Evolutionary conservation across 2,888 invertebrate genomes (phyloP).

Genomic region (Alviniconcha strummeri): DNA sequence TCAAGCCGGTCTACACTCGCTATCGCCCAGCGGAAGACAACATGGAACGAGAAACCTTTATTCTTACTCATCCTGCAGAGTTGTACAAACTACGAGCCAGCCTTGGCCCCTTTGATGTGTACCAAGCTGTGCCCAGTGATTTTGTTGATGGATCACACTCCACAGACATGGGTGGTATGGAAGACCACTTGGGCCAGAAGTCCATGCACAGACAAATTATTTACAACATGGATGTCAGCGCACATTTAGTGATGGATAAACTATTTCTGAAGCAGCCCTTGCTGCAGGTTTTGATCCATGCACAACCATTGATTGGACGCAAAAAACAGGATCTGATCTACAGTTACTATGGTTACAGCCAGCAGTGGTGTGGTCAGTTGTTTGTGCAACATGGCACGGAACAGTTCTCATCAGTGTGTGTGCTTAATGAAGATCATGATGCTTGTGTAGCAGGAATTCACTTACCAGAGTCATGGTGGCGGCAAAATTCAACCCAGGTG

Average conservation of each 20-base stretch:
- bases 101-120: slow-evolving; percentile 95
- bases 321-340: slow-evolving; percentile 41
- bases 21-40: slow-evolving; percentile 55
- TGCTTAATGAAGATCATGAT: slow-evolving; percentile 89
- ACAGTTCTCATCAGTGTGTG: slow-evolving; percentile 90
- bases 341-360: slow-evolving; percentile 40
- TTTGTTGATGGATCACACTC: slow-evolving; percentile 36
- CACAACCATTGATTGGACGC: slow-evolving; percentile 76
- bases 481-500: slow-evolving; percentile 76
- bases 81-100: slow-evolving; percentile 93
- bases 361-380: slow-evolving; percentile 67
- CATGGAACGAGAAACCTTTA: slow-evolving; percentile 87
- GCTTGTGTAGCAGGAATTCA: slow-evolving; percentile 92
- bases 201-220: slow-evolving; percentile 54
- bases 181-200: slow-evolving; percentile 16
- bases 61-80: slow-evolving; percentile 92
- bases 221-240: slow-evolving; percentile 86
- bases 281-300: slow-evolving; percentile 93
- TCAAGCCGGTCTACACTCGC: slow-evolving; percentile 74
- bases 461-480: slow-evolving; percentile 94
- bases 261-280: slow-evolving; percentile 92
- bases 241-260: slow-evolving; percentile 91
- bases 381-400: slow-evolving; percentile 72
- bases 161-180: slow-evolving; percentile 7
- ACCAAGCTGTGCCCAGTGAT: slow-evolving; percentile 90